Percentiles rank a stretch among this genome's conserved stretches.
Evolutionary conservation across 2,797 vertebrate genomes (phyloP).

Genomic region (Anguilla anguilla): DNA sequence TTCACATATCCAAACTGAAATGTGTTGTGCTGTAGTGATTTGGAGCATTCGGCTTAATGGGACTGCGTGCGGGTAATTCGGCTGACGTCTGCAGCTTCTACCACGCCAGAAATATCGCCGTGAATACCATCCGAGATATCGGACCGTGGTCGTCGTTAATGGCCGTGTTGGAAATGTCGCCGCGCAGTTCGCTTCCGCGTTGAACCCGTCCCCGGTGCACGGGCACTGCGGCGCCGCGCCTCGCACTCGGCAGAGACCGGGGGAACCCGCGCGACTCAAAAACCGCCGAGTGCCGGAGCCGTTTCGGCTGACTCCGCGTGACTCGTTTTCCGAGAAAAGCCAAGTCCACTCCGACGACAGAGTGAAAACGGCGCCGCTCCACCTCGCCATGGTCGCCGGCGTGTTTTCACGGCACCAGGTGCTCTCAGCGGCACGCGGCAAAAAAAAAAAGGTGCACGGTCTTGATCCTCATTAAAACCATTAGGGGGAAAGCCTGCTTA

Average conservation of each 20-base stretch:
- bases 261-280: conserved; percentile 19
- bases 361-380: conserved; percentile 24
- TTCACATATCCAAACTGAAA: background rate
- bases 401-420: conserved; percentile 20
- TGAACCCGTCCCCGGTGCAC: too few species aligned
- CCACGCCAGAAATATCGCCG: too few species aligned
- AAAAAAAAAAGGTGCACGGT: conserved; percentile 30
- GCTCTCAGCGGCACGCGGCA: conserved; percentile 5
- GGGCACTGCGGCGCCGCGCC: background rate
- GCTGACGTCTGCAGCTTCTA: too few species aligned
- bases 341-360: conserved; percentile 33
- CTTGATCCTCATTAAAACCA: conserved; percentile 38
- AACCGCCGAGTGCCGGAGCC: background rate
- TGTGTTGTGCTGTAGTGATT: background rate
- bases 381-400: conserved; percentile 6
- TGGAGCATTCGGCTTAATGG: background rate
- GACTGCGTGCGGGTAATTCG: background rate
- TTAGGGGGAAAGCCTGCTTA: conserved; percentile 28
- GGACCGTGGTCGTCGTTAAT: background rate
- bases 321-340: conserved; percentile 31
- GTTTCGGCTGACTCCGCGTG: conserved; percentile 11
- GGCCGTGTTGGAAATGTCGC: background rate
- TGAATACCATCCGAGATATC: background rate
- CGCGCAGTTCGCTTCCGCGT: too few species aligned
- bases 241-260: background rate